phyloP scores from a whole-genome alignment of 1,140 invertebrate species.

The Anoplophora glabripennis region DNA sequence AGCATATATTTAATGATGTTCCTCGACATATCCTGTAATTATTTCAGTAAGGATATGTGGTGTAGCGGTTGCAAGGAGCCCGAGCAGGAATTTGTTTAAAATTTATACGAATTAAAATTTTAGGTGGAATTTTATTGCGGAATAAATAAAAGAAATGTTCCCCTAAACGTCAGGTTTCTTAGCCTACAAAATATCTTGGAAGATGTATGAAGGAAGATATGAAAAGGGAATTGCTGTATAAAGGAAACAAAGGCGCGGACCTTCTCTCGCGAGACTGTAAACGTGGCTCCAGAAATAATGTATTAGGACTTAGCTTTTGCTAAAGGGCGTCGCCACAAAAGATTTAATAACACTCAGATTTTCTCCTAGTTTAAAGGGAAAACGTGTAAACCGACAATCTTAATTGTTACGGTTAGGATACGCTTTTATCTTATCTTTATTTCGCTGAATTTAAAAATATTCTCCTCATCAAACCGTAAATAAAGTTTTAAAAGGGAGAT shows the following conservation, averaged over 20 bases:
- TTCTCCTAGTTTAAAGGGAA: constrained; percentile 8
- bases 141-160: constrained; percentile 35
- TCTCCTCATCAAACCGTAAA: too few species aligned
- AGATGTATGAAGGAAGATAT: constrained; percentile 40
- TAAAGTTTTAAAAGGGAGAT: too few species aligned
- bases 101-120: constrained; percentile 31
- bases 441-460: too few species aligned
- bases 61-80: too few species aligned
- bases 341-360: constrained; percentile 35
- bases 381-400: not conserved
- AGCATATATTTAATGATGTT: too few species aligned
- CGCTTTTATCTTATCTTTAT: constrained; percentile 12
- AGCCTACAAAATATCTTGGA: constrained; percentile 32
- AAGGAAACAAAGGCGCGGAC: constrained; percentile 40
- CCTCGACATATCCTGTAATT: too few species aligned
- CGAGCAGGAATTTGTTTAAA: not conserved
- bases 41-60: too few species aligned
- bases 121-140: constrained; percentile 30
- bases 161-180: constrained; percentile 32
- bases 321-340: constrained; percentile 31
- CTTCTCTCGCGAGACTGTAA: constrained; percentile 16
- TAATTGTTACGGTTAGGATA: too few species aligned
- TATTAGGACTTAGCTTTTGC: constrained; percentile 35
- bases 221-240: constrained; percentile 43
- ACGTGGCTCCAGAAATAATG: constrained; percentile 41